These are phyloP conservation scores for Eulithis prunata DNA, from an alignment of 2,888 invertebrate species.

Conservation along the genomic window DNA sequence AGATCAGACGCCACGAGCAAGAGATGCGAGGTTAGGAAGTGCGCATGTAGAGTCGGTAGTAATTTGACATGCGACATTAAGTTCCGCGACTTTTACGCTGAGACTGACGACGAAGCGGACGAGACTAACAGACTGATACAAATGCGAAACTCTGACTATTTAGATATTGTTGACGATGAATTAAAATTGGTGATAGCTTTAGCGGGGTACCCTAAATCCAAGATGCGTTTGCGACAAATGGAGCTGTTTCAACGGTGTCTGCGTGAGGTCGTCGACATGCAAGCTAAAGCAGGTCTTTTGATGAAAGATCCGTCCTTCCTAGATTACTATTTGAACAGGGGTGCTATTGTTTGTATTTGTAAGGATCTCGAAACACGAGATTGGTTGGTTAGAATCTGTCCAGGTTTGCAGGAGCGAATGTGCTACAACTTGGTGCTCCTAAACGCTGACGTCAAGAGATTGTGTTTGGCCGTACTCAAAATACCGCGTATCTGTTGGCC, in stretches of 20 bases:
- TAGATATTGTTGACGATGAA: constrained; percentile 68
- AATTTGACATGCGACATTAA: constrained; percentile 62
- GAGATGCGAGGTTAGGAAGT: constrained; percentile 47
- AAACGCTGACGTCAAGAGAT: constrained; percentile 66
- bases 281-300: constrained; percentile 66
- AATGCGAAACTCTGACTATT: constrained; percentile 67
- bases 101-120: constrained; percentile 64
- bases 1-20: constrained; percentile 59
- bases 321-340: constrained; percentile 74
- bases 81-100: constrained; percentile 64
- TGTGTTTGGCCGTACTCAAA: constrained; percentile 70
- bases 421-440: constrained; percentile 62
- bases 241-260: constrained; percentile 66
- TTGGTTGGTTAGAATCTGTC: constrained; percentile 71
- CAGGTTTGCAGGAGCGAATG: constrained; percentile 76
- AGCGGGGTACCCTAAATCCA: constrained; percentile 71
- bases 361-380: constrained; percentile 69
- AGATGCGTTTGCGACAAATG: constrained; percentile 70
- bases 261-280: constrained; percentile 70
- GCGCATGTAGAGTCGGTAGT: constrained; percentile 49
- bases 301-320: constrained; percentile 65
- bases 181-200: constrained; percentile 69
- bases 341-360: constrained; percentile 74
- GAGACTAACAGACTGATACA: constrained; percentile 71
- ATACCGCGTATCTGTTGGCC: constrained; percentile 69